Base-by-base conservation (phyloP, 2,888 invertebrate species). In the Andrena camellia region DNA sequence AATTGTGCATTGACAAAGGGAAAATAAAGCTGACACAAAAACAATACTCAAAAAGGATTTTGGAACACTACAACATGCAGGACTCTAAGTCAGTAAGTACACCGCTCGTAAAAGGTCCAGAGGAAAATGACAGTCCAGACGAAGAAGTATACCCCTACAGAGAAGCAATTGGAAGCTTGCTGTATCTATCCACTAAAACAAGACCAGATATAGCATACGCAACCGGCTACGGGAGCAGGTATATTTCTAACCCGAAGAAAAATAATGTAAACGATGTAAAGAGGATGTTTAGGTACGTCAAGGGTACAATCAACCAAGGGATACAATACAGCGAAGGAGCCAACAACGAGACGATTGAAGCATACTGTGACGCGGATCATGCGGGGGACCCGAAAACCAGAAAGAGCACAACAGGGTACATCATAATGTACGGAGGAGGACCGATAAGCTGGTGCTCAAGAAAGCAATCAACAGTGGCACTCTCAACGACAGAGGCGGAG, bases 131-230 rank as follows among this genome's bases (percentile, higher is more conserved):
- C n/a, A 6, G 6, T 2, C 1, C 20, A n/a, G 2, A 31, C 17
- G 20, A 35, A 7, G 20, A 54, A 7, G 31, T 31, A 13, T 54
- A 13, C 20, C 23, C 68, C 3, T 33, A 54, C 23, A 4, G 57
- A 4, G 33, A 68, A 17, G 68, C 13, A 13, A 54, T 68, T 13
- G 68, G 54, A 6, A 68, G 54, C 4, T 31, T 68, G 5, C 7
- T 68, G 7, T 68, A 68, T 17, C 17, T 68, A 10, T 54, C 54
- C 10, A 68, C 20, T 33, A 68, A 8, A 17, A 68, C 68, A 13
- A n/a, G 33, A 33, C 68, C 68, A 5, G 54, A 68, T 0, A 5
- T 68, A 2, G 23, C 68, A 0, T 68, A 7, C 17, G 57, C 54
- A 2, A 35, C 20, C 1, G 26, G 7, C 3, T 54, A 54, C 0